Evolutionary conservation across 2,888 invertebrate species (phyloP).

Genomic region (Portevinia maculata): DNA sequence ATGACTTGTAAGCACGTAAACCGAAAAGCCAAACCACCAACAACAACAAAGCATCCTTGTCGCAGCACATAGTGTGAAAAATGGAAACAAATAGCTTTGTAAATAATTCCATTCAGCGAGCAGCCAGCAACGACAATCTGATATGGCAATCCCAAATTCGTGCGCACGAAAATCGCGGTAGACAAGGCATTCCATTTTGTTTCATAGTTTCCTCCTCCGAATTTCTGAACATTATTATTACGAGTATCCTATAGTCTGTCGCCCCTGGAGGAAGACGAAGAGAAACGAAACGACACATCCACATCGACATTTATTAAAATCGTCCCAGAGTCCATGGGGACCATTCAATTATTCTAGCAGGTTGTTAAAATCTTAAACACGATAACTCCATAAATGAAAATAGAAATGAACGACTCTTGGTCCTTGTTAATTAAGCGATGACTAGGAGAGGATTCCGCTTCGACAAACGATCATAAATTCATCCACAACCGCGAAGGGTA

Average conservation of each 20-base stretch:
- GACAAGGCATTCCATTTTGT: conserved; percentile 5
- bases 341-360: conserved; percentile 57
- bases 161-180: conserved; percentile 16
- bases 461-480: not conserved
- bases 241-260: conserved; percentile 5
- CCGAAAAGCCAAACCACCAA: conserved; percentile 11
- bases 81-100: conserved; percentile 57
- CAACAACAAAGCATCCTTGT: conserved; percentile 13
- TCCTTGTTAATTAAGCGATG: conserved; percentile 49
- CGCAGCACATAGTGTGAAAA: not conserved
- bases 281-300: conserved; percentile 5
- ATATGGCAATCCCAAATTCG: conserved; percentile 55
- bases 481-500: not conserved
- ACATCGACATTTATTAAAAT: no score
- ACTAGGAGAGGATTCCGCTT: conserved; percentile 24
- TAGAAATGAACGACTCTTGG: conserved; percentile 27
- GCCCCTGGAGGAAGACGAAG: conserved; percentile 24
- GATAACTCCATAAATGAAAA: conserved; percentile 55
- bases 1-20: conserved; percentile 31
- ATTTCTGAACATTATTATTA: conserved; percentile 52
- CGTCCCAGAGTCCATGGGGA: conserved; percentile 11
- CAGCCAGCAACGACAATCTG: conserved; percentile 39
- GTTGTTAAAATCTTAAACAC: conserved; percentile 64
- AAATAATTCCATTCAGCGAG: conserved; percentile 54
- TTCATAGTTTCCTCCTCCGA: conserved; percentile 12